Base-by-base conservation (phyloP, 2,888 invertebrate genomes). In the Piscicola geometra region DNA sequence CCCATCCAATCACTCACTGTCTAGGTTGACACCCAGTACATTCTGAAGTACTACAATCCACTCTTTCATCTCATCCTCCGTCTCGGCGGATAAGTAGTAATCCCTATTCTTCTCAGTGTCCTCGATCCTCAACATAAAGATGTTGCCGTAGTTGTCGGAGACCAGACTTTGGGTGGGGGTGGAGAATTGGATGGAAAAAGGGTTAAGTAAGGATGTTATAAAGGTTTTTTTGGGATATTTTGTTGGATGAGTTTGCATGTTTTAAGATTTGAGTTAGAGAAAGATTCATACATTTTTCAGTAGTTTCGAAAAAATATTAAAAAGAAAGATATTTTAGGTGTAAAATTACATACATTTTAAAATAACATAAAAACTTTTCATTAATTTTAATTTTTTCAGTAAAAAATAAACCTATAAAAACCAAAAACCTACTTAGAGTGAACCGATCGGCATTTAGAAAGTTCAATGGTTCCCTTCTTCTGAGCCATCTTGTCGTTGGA, bases 391-490 rank as follows among this genome's bases (percentile, higher is more conserved):
- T 47, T 47, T 15, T 47, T n/a, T n/a, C n/a, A n/a, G n/a, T n/a
- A n/a, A n/a, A n/a, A n/a, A n/a, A n/a, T 15, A 47, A 25, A 56
- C n/a, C 5, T 56, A 18, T 56, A 56, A 56, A 56, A 56, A 21
- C 21, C 3, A 25, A 9, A 25, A 25, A 25, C 60, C 50, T 15
- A 66, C 32, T 68, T 75, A 30, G 25, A 21, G 50, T 66, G 30
- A 18, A 75, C 56, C 1, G 67, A 41, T 28, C 64, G 67, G 32
- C 75, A 75, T 32, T n/a, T 36, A 12, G 50, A 66, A 12, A 75
- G 33, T 21, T 75, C 50, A 9, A 75, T 75, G 3, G 75, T 66
- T 12, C 75, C 75, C 47, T 64, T 75, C 50, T 68, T 75, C 1
- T 64, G 32, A 21, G 67, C 28, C 67, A 66, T 68, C 50, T 67